These are phyloP conservation scores for Datnioides undecimradiatus DNA, from an alignment of 2,113 vertebrate genomes.

Conservation along the genomic window DNA sequence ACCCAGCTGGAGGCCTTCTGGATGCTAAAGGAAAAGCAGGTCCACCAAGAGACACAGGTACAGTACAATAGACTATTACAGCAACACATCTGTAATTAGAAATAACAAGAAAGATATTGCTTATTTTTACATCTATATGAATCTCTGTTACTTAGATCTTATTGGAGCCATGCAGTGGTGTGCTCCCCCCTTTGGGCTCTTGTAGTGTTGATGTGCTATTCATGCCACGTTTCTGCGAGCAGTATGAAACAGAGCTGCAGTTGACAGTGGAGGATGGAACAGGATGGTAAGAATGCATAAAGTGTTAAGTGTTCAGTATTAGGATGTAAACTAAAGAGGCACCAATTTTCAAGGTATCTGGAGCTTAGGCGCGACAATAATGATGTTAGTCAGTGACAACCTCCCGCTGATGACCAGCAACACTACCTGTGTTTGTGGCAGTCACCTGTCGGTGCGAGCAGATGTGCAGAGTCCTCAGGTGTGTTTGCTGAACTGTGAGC, in stretches of 20 bases:
- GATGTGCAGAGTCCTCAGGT: conserved; percentile 88
- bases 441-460: conserved; percentile 89
- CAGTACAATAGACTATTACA: not conserved
- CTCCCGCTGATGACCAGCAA: not conserved
- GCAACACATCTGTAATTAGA: not conserved
- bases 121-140: not conserved
- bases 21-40: conserved; percentile 81
- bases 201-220: conserved; percentile 85
- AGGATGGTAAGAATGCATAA: conserved; percentile 85
- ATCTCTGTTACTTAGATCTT: conserved; percentile 72
- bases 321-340: not conserved
- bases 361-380: not conserved
- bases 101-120: not conserved
- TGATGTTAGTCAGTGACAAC: not conserved
- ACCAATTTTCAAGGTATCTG: not conserved
- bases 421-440: conserved; percentile 71
- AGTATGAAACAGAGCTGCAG: conserved; percentile 87
- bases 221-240: conserved; percentile 80
- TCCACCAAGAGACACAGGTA: conserved; percentile 64
- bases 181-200: conserved; percentile 82
- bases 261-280: conserved; percentile 88
- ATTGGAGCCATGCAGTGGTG: conserved; percentile 84
- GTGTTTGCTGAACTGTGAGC: conserved; percentile 86
- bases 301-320: not conserved
- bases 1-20: conserved; percentile 88